Evolutionary conservation across 2,113 vertebrate species (phyloP).

Genomic region (Diadophis punctatus): DNA sequence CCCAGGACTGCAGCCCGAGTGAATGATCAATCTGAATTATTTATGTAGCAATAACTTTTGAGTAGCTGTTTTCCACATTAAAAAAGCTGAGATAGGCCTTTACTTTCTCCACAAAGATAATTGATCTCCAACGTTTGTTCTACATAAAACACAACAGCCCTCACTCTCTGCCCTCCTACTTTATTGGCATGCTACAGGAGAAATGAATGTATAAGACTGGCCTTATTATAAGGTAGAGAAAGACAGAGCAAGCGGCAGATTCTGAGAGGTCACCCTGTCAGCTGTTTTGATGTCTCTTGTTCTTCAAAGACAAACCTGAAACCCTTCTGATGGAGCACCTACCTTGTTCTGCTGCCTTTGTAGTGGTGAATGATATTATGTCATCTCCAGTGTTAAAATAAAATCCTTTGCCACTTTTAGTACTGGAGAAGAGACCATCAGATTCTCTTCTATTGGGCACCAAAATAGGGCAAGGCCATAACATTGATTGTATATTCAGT

Average conservation of each 20-base stretch:
- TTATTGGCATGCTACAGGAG: not conserved
- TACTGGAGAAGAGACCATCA: not conserved
- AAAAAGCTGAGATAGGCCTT: not conserved
- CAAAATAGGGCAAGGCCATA: not conserved
- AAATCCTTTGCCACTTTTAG: not conserved
- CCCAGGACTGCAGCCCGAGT: not conserved
- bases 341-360: not conserved
- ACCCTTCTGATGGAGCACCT: not conserved
- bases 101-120: not conserved
- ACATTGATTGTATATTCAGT: not conserved
- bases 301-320: not conserved
- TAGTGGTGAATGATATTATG: not conserved
- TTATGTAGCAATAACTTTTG: not conserved
- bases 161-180: not conserved
- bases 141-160: accelerated
- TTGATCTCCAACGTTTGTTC: not conserved
- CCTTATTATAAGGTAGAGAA: constrained; percentile 1
- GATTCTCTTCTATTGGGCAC: not conserved
- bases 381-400: not conserved
- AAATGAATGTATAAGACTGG: constrained; percentile 35
- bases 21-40: not conserved
- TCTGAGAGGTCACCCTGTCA: not conserved
- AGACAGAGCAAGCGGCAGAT: not conserved
- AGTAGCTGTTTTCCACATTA: not conserved
- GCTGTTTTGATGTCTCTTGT: not conserved